These are phyloP conservation scores for Odontomachus brunneus DNA, from an alignment of 1,140 invertebrate species.

Conservation along the genomic window DNA sequence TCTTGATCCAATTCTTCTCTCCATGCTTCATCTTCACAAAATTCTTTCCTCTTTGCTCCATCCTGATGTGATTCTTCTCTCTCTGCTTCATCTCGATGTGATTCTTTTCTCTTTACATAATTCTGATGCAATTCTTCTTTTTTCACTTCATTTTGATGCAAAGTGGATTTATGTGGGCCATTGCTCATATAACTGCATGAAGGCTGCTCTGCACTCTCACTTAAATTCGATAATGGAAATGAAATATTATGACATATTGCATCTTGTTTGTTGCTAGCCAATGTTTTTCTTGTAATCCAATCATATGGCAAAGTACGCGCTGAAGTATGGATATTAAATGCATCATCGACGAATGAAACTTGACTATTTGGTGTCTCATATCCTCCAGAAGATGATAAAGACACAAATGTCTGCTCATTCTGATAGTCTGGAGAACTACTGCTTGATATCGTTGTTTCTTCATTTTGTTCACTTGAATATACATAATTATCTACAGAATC, in stretches of 20 bases:
- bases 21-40: too few relatives aligned
- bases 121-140: too few relatives aligned
- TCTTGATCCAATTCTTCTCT: too few relatives aligned
- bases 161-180: neutral
- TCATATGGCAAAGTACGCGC: conserved; percentile 25
- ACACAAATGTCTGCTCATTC: neutral
- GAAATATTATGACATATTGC: neutral
- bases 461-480: too few relatives aligned
- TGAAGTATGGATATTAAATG: neutral
- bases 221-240: neutral
- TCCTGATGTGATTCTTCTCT: too few relatives aligned
- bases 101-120: too few relatives aligned
- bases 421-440: neutral
- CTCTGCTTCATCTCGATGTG: too few relatives aligned
- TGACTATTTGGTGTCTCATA: neutral
- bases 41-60: too few relatives aligned
- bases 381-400: too few relatives aligned
- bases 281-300: neutral
- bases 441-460: neutral
- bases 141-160: neutral
- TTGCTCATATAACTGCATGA: neutral
- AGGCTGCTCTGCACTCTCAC: neutral
- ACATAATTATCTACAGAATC: neutral
- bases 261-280: too few relatives aligned
- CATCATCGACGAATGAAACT: neutral